Evolutionary conservation across 2,797 vertebrate species (phyloP).

Genomic region (Ara ararauna): DNA sequence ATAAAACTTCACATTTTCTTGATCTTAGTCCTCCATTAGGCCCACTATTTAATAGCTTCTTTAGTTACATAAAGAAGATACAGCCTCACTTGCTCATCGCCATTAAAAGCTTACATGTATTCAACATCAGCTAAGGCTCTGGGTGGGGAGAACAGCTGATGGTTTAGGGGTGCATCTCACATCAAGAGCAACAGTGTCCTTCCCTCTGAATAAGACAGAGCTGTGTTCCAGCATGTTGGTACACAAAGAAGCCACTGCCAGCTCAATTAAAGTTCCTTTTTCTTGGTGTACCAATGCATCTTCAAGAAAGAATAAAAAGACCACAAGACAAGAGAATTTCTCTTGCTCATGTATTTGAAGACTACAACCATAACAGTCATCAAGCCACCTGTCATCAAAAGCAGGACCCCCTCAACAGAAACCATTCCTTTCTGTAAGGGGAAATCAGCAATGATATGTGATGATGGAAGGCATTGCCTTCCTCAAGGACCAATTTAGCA

Average conservation of each 20-base stretch:
- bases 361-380: constrained; percentile 43
- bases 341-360: constrained; percentile 41
- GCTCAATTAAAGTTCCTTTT: constrained; percentile 4
- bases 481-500: constrained; percentile 73
- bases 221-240: not conserved
- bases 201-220: not conserved
- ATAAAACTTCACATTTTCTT: not conserved
- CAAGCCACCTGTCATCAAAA: constrained; percentile 14
- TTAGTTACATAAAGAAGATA: not conserved
- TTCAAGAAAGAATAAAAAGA: constrained; percentile 39
- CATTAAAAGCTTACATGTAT: not conserved
- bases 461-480: constrained; percentile 69
- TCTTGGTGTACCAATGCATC: not conserved
- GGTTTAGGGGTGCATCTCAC: not conserved
- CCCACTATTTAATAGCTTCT: not conserved
- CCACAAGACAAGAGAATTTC: constrained; percentile 15
- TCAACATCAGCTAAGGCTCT: not conserved
- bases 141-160: not conserved
- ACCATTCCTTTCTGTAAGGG: constrained; percentile 40
- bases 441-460: constrained; percentile 37
- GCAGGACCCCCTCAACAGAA: constrained; percentile 42
- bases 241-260: not conserved
- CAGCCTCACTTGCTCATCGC: not conserved
- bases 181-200: not conserved
- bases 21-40: not conserved